Evolutionary conservation across 1,140 invertebrate species (phyloP).

Genomic region (Araneus ventricosus): DNA sequence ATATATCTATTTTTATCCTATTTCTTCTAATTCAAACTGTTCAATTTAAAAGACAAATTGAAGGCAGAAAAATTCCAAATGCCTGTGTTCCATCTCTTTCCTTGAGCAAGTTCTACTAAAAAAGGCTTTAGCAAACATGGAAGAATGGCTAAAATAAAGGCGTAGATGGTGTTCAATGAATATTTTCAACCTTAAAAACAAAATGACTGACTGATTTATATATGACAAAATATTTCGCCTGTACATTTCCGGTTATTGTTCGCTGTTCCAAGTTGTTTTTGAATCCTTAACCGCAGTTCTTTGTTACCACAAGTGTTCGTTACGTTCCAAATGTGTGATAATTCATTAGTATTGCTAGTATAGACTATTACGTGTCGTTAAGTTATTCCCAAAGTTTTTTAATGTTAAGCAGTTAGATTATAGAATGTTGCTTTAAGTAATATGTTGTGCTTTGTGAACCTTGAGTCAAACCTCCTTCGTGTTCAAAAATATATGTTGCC

Average conservation of each 20-base stretch:
- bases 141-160: slow-evolving; percentile 2
- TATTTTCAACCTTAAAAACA: slow-evolving; percentile 46
- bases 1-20: neutral
- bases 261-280: slow-evolving; percentile 69
- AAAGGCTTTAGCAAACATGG: neutral
- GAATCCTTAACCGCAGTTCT: slow-evolving; percentile 37
- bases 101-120: neutral
- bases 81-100: neutral
- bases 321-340: slow-evolving; percentile 72
- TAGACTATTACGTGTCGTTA: slow-evolving; percentile 73
- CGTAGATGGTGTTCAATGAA: slow-evolving; percentile 11
- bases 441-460: slow-evolving; percentile 72
- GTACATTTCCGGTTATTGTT: slow-evolving; percentile 66
- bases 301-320: slow-evolving; percentile 64
- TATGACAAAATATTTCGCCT: slow-evolving; percentile 30
- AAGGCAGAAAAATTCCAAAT: neutral
- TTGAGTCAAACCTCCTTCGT: slow-evolving; percentile 31
- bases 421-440: slow-evolving; percentile 71
- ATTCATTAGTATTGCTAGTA: slow-evolving; percentile 70
- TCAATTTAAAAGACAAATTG: neutral
- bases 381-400: slow-evolving; percentile 74
- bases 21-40: neutral
- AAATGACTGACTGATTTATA: slow-evolving; percentile 31
- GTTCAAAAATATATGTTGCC: slow-evolving; percentile 41
- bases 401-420: slow-evolving; percentile 75